These are phyloP conservation scores for Argopecten irradians DNA, from an alignment of 1,140 invertebrate species.

Conservation along the genomic window DNA sequence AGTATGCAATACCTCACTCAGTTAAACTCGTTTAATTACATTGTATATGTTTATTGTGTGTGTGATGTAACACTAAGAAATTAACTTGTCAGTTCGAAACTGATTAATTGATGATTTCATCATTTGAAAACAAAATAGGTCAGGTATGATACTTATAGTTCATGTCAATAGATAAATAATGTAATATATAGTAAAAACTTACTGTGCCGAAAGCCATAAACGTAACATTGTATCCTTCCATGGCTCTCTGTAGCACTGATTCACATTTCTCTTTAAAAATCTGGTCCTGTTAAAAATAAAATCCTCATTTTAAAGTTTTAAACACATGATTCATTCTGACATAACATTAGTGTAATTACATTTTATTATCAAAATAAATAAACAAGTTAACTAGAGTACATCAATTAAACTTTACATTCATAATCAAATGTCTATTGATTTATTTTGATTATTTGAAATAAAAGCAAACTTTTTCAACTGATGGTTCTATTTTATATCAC, in stretches of 20 bases:
- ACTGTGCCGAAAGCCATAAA: conserved; percentile 71
- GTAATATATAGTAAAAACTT: conserved; percentile 48
- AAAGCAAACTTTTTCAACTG: too few species aligned
- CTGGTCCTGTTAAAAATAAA: conserved; percentile 59
- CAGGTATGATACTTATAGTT: not conserved
- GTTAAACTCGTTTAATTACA: too few species aligned
- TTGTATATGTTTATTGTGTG: too few species aligned
- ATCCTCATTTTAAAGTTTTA: too few species aligned
- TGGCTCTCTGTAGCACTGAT: conserved; percentile 64
- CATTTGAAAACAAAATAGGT: not conserved
- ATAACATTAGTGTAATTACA: too few species aligned
- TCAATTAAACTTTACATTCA: not conserved
- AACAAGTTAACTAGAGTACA: too few species aligned
- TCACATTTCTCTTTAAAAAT: conserved; percentile 70
- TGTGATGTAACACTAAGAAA: not conserved
- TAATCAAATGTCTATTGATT: too few species aligned
- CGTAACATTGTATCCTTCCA: conserved; percentile 72
- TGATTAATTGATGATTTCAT: not conserved
- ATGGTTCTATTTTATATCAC: too few species aligned
- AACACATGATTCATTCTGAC: too few species aligned
- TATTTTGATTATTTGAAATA: too few species aligned
- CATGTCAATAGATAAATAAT: not conserved
- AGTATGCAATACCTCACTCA: too few species aligned
- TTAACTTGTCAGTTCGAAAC: not conserved
- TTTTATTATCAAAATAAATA: too few species aligned